A percentile compares a stretch with the other conserved stretches of the same genome.
Conservation (phyloP, 2,888 invertebrate genomes). For the Diaphora mendica region DNA sequence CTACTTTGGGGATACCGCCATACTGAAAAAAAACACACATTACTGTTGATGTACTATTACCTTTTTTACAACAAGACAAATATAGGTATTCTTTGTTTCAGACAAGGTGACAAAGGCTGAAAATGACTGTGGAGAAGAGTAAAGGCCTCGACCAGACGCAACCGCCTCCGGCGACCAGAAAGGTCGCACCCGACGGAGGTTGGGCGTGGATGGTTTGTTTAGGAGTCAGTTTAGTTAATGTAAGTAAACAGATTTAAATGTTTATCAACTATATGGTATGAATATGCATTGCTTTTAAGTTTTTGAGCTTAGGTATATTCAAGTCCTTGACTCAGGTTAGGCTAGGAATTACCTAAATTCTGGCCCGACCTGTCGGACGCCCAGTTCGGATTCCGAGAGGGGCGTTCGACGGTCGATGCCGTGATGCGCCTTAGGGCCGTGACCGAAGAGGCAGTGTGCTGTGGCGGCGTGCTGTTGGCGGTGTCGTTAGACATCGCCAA, state of each 20-base stretch:
- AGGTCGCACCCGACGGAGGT: conserved; percentile 94
- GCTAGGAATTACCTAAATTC: background rate
- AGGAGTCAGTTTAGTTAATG: conserved; percentile 94
- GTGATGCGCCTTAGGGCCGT: no score
- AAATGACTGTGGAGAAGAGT: conserved; percentile 83
- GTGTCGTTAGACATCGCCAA: no score
- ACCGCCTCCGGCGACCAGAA: conserved; percentile 82
- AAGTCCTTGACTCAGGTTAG: background rate
- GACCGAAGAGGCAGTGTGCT: no score
- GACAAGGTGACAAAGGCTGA: conserved; percentile 82
- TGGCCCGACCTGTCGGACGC: no score
- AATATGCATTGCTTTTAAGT: background rate
- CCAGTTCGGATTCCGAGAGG: no score
- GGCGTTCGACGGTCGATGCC: no score
- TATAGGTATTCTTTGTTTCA: conserved; percentile 54
- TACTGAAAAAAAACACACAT: background rate
- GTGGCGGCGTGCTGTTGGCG: no score
- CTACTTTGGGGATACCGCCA: no score
- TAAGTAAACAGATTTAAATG: conserved; percentile 84
- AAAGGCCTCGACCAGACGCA: conserved; percentile 73
- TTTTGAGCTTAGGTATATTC: background rate
- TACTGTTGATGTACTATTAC: background rate
- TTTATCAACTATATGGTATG: no score
- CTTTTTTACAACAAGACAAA: background rate
- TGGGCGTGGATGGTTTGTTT: conserved; percentile 96